Base-by-base conservation (phyloP, 2,888 invertebrate genomes). In the Ypsolopha scabrella region DNA sequence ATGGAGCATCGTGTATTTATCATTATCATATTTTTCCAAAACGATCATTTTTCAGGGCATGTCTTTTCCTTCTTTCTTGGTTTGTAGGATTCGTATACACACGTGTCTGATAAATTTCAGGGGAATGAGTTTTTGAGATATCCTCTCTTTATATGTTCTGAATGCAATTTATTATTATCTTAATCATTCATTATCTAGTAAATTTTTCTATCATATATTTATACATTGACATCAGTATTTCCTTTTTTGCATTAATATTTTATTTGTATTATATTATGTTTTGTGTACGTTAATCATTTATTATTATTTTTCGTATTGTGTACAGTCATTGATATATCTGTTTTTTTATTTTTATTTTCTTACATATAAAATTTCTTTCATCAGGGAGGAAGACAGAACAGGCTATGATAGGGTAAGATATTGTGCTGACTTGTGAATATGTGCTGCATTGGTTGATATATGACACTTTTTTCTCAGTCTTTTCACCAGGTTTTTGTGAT, bases 371-470 rank as follows among this genome's bases (percentile, higher is more conserved):
- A 68, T 78, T 85, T 85, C 75, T 81, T 85, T 87, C 80, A 86
- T 85, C 85, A 87, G 87, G 87, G 87, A 87, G 85, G 87, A 85
- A 78, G 87, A 87, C 80, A 82, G 80, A 77, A 76, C 78, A 77
- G 87, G 86, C 81, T 87, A 78, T 87, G 82, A 70, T 81, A 85
- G 87, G 87, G 87, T 87, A 87, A 87, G 87, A 74, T 60, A 68
- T 76, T 79, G 80, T 80, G 80, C 73, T 68, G 73, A 78, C 77
- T 71, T 70, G 72, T 80, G 80, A 77, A 69, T 75, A 13, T 41
- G 35, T 33, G 14, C 38, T 37, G 47, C 37, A 47, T 47, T 47
- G 47, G 13, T 47, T 47, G 47, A 47, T 24, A 38, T 38, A n/a
- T n/a, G 9, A 38, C n/a, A n/a, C 24, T 24, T 24, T 24, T 24